A percentile compares a stretch with the other conserved stretches of the same genome.
These are phyloP conservation scores for Campylomormyrus numenius DNA, from an alignment of 2,113 vertebrate species.

Conservation along the genomic window DNA sequence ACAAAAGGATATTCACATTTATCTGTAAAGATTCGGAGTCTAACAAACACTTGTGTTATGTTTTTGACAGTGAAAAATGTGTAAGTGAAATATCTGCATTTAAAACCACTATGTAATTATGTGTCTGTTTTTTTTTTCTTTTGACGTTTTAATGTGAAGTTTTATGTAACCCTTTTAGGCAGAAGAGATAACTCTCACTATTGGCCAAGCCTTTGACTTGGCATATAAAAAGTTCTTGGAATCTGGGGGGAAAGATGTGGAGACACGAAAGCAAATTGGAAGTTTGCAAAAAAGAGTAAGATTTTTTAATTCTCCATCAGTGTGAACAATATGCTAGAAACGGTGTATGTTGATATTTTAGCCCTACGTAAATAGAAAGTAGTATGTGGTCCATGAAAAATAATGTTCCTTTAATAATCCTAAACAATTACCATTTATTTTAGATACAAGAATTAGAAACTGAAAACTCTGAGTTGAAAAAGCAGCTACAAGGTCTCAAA, in stretches of 20 bases:
- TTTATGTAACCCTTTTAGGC: slow-evolving; percentile 59
- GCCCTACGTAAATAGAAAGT: not conserved
- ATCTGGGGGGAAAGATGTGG: slow-evolving; percentile 96
- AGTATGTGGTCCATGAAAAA: not conserved
- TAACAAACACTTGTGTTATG: slow-evolving; percentile 95
- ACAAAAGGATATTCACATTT: slow-evolving; percentile 98
- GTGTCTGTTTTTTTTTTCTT: not conserved
- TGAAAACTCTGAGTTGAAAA: slow-evolving; percentile 90
- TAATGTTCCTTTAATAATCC: not conserved
- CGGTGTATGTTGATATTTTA: not conserved
- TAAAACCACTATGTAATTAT: not conserved
- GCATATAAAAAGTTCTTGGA: slow-evolving; percentile 98
- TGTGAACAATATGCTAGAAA: not conserved
- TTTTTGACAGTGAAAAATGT: slow-evolving; percentile 99
- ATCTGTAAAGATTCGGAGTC: slow-evolving; percentile 98
- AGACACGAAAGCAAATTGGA: slow-evolving; percentile 95
- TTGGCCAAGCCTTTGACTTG: slow-evolving; percentile 96
- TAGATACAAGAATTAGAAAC: slow-evolving; percentile 97
- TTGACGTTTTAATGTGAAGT: not conserved
- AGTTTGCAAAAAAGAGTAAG: slow-evolving; percentile 89
- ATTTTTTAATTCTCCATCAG: slow-evolving; percentile 1
- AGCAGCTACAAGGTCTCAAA: slow-evolving; percentile 85
- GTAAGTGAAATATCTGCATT: slow-evolving; percentile 61
- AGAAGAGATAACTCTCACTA: slow-evolving; percentile 95
- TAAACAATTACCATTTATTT: slow-evolving; percentile 25